Conservation (phyloP, 2,888 invertebrate species). For the Eupithecia tripunctaria region DNA sequence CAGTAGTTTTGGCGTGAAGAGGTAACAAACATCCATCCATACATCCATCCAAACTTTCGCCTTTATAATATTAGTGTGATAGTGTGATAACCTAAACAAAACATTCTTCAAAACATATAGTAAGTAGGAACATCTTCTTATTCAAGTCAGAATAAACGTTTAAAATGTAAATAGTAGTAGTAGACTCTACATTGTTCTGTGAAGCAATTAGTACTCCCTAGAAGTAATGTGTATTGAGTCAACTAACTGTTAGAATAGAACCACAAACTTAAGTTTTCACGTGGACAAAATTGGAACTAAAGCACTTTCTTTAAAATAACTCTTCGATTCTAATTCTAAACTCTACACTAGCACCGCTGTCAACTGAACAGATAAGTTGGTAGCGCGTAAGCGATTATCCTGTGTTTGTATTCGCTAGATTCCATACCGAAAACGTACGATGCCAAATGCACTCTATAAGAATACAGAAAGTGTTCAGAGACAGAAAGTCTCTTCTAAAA, state of each 20-base stretch:
- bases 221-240: slow-evolving; percentile 43
- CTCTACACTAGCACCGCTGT: neutral
- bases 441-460: neutral
- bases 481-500: neutral
- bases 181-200: slow-evolving; percentile 27
- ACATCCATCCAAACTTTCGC: too few relatives aligned
- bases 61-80: too few relatives aligned
- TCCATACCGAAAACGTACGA: neutral
- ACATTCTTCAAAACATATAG: slow-evolving; percentile 10
- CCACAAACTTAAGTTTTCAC: slow-evolving; percentile 40
- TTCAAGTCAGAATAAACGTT: slow-evolving; percentile 26
- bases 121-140: slow-evolving; percentile 12
- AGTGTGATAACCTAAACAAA: slow-evolving; percentile 12
- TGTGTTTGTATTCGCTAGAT: slow-evolving; percentile 4
- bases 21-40: too few relatives aligned
- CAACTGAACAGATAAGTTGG: slow-evolving; percentile 1
- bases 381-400: neutral
- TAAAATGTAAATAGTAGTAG: slow-evolving; percentile 21
- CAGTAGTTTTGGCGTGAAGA: too few relatives aligned
- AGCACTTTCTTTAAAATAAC: neutral
- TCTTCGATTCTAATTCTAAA: neutral
- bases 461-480: too few relatives aligned
- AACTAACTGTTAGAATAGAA: slow-evolving; percentile 48
- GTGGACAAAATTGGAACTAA: neutral
- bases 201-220: slow-evolving; percentile 36